Evolutionary conservation across 2,888 invertebrate species (phyloP), one percentile per base, ranked within the genome.

Genomic region (Erannis defoliaria): DNA sequence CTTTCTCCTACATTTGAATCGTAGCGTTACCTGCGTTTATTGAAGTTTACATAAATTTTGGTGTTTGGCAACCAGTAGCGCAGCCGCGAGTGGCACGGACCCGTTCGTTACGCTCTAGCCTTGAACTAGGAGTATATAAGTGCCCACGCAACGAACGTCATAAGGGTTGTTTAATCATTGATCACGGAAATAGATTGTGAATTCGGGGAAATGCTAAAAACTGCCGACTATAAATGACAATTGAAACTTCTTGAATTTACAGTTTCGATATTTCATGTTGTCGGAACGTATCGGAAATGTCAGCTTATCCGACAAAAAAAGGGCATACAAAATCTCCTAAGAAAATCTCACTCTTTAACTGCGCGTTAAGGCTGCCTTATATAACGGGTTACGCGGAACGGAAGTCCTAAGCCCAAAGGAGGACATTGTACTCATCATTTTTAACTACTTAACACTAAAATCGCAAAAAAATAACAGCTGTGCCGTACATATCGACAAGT

Each of bases 141-240:
- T 45, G 43, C 19, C 21, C 26, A 21, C 43, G 37, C 56, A 57
- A 48, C 56, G 12, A 21, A 53, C 62, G 56, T 57, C 56, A 57
- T 57, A 43, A 48, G 55, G 56, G 56, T 62, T 56, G 62, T 62
- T 56, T 26, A 48, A 42, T 9, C 48, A 62, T 62, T 56, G 62
- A 62, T 57, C 62, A 57, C 56, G 53, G 35, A 62, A 53, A 58
- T 58, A 58, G 58, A 50, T 58, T 58, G 50, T 45, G 21, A 56
- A 16, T 58, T 63, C 58, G 50, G 29, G 38, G 58, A 50, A 55
- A 23, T 10, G 23, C 35, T 40, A 21, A 37, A 53, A 62, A 48
- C 35, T 42, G 29, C 42, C 45, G 21, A 16, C 42, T 62, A 46
- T 33, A 35, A 37, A 46, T 42, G 35, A n/a, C 29, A 50, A 37